Evolutionary conservation across 35 echinoderm and acorn worm genomes (phyloP).

Genomic region (Stichopus chloronotus): DNA sequence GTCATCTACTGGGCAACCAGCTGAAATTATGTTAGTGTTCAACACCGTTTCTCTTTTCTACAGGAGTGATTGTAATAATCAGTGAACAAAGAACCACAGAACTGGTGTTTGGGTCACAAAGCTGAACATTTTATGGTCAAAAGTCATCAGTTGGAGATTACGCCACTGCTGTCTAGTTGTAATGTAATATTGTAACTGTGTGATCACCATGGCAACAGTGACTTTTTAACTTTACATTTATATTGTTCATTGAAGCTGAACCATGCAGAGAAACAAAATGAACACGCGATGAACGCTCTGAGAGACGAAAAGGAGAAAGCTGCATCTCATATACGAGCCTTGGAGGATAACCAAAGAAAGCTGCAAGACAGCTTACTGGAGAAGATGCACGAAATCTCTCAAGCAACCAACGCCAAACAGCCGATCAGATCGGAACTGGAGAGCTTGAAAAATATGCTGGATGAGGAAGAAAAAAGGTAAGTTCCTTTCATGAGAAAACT

Average conservation of each 20-base stretch:
- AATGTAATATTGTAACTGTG: too few relatives aligned
- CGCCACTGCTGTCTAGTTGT: too few relatives aligned
- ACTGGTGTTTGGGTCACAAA: too few relatives aligned
- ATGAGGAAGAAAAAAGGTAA: constrained; percentile 97
- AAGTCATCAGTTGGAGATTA: too few relatives aligned
- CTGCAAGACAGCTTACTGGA: constrained; percentile 89
- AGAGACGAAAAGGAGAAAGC: constrained; percentile 62
- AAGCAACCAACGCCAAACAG: constrained; percentile 83
- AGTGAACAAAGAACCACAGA: too few relatives aligned
- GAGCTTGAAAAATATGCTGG: constrained; percentile 78
- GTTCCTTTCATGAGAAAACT: neutral
- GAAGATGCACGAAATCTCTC: constrained; percentile 91
- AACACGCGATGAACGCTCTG: constrained; percentile 55
- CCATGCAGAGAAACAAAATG: constrained; percentile 73
- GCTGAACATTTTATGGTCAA: too few relatives aligned
- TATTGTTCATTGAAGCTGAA: constrained; percentile 51
- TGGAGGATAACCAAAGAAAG: constrained; percentile 87
- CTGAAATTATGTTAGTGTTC: too few relatives aligned
- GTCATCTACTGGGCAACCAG: neutral
- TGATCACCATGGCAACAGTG: too few relatives aligned
- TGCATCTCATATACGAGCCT: constrained; percentile 75
- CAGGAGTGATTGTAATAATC: too few relatives aligned
- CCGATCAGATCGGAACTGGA: constrained; percentile 95
- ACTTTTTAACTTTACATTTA: too few relatives aligned
- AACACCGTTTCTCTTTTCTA: too few relatives aligned